Base-by-base conservation (phyloP, 2,113 vertebrate species). In the Clarias batrachus region DNA sequence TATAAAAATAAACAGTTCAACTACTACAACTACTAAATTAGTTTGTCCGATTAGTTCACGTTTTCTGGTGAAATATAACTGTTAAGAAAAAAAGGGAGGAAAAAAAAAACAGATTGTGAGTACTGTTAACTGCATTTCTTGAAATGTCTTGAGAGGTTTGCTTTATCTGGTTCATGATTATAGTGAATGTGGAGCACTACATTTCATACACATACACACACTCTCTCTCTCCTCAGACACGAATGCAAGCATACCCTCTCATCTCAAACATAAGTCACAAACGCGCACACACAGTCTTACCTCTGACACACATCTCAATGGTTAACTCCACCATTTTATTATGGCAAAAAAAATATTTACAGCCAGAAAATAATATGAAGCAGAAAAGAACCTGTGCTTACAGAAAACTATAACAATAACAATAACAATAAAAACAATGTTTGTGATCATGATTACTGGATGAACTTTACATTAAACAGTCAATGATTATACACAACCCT, bases 281-380 rank as follows among this genome's bases (percentile, higher is more conserved):
- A 48, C 6, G 48, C 48, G 6, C 6, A 5, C 48, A 8, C 48
- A 48, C 48, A 48, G 0, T 48, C 48, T 48, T 48, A 48, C 48
- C 48, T 8, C 7, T 33, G 16, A 33, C 33, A 80, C 79, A 11
- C 37, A 62, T 74, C 14, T 48, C 52, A 25, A 81, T 52, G 57
- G 19, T 23, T 83, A 37, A 63, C 19, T 41, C 57, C 21, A 7
- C 13, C 25, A 59, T 30, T 89, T 87, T 85, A 89, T 87, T 89
- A 76, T 3, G 13, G 59, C 19, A 74, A 27, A 83, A 83, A 83
- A 74, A 59, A 83, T 65, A 86, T 84, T 76, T 81, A 84, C 68
- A 89, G 3, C 19, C 23, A 73, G 37, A 60, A 76, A 73, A 84
- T 14, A 33, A 59, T 37, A 16, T 59, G 52, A 68, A 68, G 21